Evolutionary conservation across 2,113 vertebrate genomes (phyloP), one percentile per base, ranked within the genome.

Genomic region (Engraulis encrasicolus): DNA sequence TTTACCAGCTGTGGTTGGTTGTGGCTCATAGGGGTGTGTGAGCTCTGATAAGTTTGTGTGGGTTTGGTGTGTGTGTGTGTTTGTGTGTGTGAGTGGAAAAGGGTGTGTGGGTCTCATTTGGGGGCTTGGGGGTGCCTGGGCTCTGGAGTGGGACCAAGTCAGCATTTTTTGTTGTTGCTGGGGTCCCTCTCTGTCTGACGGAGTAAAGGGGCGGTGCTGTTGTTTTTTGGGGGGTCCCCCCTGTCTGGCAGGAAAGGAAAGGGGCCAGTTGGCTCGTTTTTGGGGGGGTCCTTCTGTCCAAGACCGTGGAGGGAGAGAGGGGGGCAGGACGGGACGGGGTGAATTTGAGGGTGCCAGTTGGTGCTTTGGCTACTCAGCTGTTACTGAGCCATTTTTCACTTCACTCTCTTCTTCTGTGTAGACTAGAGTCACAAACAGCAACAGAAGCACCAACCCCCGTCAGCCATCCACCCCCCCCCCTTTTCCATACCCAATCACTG

Each of bases 401-500:
- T n/a, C n/a, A n/a, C n/a, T n/a, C n/a, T n/a, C n/a, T n/a, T n/a
- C n/a, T n/a, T n/a, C n/a, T n/a, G n/a, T n/a, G n/a, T n/a, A n/a
- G n/a, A n/a, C 54, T 58, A 58, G 27, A 23, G 23, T 66, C 58
- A 31, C 58, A 66, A 66, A 66, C 58, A 66, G 58, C 58, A 66
- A 31, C n/a, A 66, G 23, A n/a, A 31, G 23, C 58, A 66, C n/a
- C 58, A n/a, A n/a, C 9, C 14, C 2, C 27, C 27, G 12, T 31
- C 58, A 27, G 27, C n/a, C n/a, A n/a, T n/a, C n/a, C n/a, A n/a
- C n/a, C 58, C 58, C 58, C 9, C 14, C 2, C 27, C 27, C 27
- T 31, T 23, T 66, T 66, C n/a, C n/a, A n/a, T n/a, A n/a, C n/a
- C n/a, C n/a, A 66, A 66, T 66, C 58, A 66, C 58, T 31, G 58